Evolutionary conservation across 2,888 invertebrate genomes (phyloP).

Genomic region (Zonitis immaculata): DNA sequence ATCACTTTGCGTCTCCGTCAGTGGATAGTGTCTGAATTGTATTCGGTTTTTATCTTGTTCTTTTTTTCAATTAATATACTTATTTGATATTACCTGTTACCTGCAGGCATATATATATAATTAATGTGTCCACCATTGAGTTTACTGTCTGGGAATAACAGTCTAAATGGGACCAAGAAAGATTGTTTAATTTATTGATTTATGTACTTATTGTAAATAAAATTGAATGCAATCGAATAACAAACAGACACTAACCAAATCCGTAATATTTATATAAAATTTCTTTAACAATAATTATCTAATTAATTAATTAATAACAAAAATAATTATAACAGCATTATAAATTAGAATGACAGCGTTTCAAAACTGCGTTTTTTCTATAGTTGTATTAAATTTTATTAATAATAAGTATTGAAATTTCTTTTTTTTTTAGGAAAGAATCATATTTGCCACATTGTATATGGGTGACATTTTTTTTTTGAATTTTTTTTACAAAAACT

Average conservation of each 20-base stretch:
- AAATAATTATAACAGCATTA: slow-evolving; percentile 36
- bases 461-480: slow-evolving; percentile 47
- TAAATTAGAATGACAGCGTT: slow-evolving; percentile 32
- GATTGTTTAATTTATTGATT: not conserved
- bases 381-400: slow-evolving; percentile 19
- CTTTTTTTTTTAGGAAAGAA: not conserved
- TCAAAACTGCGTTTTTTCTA: slow-evolving; percentile 20
- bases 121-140: slow-evolving; percentile 25
- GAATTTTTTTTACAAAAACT: slow-evolving; percentile 28
- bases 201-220: not conserved
- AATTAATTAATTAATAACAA: slow-evolving; percentile 31
- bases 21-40: slow-evolving; percentile 37
- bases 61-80: slow-evolving; percentile 2
- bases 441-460: slow-evolving; percentile 31
- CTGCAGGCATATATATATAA: slow-evolving; percentile 20
- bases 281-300: slow-evolving; percentile 44
- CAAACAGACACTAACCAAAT: slow-evolving; percentile 40
- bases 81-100: slow-evolving; percentile 16
- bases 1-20: slow-evolving; percentile 43
- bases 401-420: slow-evolving; percentile 14
- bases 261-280: slow-evolving; percentile 47
- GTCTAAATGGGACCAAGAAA: slow-evolving; percentile 17
- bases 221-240: no score
- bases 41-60: slow-evolving; percentile 10
- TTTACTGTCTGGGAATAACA: slow-evolving; percentile 45